A percentile compares a stretch with the other conserved stretches of the same genome.
Conservation (phyloP, 2,888 invertebrate species). For the Cybosia mesomella region DNA sequence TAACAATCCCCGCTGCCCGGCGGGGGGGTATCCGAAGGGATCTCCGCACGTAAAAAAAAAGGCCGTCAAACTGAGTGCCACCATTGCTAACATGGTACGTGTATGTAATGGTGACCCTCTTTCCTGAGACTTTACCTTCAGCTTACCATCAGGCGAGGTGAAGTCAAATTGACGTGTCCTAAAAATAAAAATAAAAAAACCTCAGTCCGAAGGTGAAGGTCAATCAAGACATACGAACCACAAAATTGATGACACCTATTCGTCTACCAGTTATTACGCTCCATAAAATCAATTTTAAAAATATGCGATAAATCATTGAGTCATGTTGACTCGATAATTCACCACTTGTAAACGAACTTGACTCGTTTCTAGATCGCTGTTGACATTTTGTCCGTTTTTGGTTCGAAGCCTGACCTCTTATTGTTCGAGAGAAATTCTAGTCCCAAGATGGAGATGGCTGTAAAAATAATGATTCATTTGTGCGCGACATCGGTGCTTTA, state of each 20-base stretch:
- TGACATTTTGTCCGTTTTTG: conserved; percentile 49
- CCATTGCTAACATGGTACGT: too few species aligned
- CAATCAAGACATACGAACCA: not conserved
- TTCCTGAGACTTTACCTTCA: too few species aligned
- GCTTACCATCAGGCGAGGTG: too few species aligned
- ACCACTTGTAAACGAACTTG: conserved; percentile 27
- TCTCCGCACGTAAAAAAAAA: too few species aligned
- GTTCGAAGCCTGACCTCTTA: conserved; percentile 42
- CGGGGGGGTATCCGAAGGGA: too few species aligned
- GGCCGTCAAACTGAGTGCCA: too few species aligned
- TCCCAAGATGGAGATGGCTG: conserved; percentile 48
- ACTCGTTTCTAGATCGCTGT: conserved; percentile 34
- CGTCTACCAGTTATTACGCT: conserved; percentile 19
- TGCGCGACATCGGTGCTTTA: conserved; percentile 43
- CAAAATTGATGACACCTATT: conserved; percentile 18
- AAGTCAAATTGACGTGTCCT: too few species aligned
- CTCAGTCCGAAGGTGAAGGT: not conserved
- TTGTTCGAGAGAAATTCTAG: conserved; percentile 50
- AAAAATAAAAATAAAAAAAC: too few species aligned
- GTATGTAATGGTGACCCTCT: too few species aligned
- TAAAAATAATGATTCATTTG: conserved; percentile 55
- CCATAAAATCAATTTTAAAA: conserved; percentile 24
- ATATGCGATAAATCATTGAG: conserved; percentile 19
- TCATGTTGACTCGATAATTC: conserved; percentile 14
- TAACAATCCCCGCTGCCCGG: too few species aligned